Evolutionary conservation across 2,113 vertebrate species (phyloP).

Genomic region (Mungos mungo): DNA sequence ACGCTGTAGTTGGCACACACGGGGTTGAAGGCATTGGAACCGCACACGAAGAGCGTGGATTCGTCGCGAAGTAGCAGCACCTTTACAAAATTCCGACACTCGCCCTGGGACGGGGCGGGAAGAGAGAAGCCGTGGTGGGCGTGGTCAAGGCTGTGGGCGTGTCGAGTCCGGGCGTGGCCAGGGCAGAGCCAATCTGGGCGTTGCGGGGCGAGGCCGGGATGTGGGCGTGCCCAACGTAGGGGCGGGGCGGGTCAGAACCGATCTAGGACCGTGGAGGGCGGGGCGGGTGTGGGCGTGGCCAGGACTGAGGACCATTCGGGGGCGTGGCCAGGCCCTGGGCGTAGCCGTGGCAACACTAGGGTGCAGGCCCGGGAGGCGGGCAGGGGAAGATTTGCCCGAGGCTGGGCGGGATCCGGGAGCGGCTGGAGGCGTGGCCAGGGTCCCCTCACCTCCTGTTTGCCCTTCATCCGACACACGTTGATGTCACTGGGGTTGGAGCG

Average conservation of each 20-base stretch:
- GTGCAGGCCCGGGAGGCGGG: background rate
- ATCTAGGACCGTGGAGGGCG: background rate
- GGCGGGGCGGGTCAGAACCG: background rate
- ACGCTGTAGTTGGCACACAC: conserved; percentile 97
- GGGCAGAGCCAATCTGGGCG: background rate
- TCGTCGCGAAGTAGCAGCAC: conserved; percentile 91
- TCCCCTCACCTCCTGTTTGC: conserved; percentile 92
- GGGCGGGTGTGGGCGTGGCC: background rate
- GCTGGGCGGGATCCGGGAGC: background rate
- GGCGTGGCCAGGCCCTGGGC: background rate
- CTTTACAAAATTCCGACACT: conserved; percentile 97
- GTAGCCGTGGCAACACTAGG: background rate
- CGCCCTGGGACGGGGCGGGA: conserved; percentile 85
- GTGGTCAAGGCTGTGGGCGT: background rate
- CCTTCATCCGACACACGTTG: conserved; percentile 96
- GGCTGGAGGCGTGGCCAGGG: background rate
- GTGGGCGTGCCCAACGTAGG: no score
- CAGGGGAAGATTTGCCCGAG: no score
- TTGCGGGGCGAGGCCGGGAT: no score
- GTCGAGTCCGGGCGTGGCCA: background rate
- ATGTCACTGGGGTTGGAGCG: conserved; percentile 95
- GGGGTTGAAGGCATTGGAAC: conserved; percentile 98
- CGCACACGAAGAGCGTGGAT: conserved; percentile 93
- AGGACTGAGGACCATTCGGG: background rate
- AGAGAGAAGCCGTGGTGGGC: fast-evolving